These are phyloP conservation scores for Pogonophryne albipinna DNA, from an alignment of 2,797 vertebrate genomes.

Conservation along the genomic window DNA sequence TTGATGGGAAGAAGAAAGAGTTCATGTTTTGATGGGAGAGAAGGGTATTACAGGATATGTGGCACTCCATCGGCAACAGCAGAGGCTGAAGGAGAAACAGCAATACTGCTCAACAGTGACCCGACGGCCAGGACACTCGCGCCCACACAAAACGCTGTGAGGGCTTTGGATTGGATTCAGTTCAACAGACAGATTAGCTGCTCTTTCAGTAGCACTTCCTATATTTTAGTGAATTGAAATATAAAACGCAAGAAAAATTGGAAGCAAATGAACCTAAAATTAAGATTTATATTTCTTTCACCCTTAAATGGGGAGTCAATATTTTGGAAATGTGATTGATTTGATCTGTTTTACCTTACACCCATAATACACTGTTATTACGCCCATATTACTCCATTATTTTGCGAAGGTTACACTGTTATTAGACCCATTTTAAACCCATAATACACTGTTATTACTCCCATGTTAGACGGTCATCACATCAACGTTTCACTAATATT, in stretches of 20 bases:
- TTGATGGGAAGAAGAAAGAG: constrained; percentile 48
- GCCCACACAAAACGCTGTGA: constrained; percentile 25
- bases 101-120: constrained; percentile 11
- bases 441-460: too few relatives aligned
- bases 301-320: too few relatives aligned
- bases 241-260: not conserved
- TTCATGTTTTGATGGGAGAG: constrained; percentile 46
- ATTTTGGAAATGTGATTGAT: too few relatives aligned
- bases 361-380: too few relatives aligned
- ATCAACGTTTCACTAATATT: too few relatives aligned
- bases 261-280: not conserved
- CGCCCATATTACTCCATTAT: too few relatives aligned
- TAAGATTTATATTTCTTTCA: not conserved
- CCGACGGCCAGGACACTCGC: constrained; percentile 12
- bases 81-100: constrained; percentile 48
- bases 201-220: not conserved
- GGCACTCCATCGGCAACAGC: constrained; percentile 13
- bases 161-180: constrained; percentile 17
- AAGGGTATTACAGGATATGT: constrained; percentile 44
- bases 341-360: too few relatives aligned
- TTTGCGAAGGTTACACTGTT: too few relatives aligned
- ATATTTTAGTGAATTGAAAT: not conserved
- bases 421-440: too few relatives aligned
- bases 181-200: constrained; percentile 7
- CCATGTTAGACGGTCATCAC: too few relatives aligned